These are phyloP conservation scores for Drosophila ananassae DNA, from an alignment of 1,140 invertebrate genomes.

Conservation along the genomic window DNA sequence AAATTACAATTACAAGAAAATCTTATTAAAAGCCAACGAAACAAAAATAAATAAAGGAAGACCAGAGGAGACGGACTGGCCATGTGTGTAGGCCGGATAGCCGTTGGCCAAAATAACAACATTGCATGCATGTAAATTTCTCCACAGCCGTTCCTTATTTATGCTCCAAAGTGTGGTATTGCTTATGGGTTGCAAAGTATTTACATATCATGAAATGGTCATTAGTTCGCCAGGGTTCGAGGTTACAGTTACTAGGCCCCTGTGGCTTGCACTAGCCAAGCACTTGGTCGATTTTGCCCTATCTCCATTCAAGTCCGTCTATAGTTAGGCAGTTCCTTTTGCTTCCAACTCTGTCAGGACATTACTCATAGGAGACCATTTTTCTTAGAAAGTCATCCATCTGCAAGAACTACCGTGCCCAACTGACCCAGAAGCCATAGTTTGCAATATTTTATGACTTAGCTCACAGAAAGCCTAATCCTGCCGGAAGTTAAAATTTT, in stretches of 20 bases:
- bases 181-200: slow-evolving; percentile 72
- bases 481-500: slow-evolving; percentile 31
- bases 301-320: slow-evolving; percentile 20
- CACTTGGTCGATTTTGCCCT: slow-evolving; percentile 5
- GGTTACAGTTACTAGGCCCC: slow-evolving; percentile 50
- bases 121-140: slow-evolving; percentile 71
- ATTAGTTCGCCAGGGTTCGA: slow-evolving; percentile 60
- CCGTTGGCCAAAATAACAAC: slow-evolving; percentile 40
- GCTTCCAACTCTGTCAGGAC: slow-evolving; percentile 52
- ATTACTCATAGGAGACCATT: slow-evolving; percentile 66
- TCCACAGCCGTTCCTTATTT: slow-evolving; percentile 55
- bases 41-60: slow-evolving; percentile 63
- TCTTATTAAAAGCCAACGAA: slow-evolving; percentile 78
- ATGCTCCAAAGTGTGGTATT: slow-evolving; percentile 68
- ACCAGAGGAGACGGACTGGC: slow-evolving; percentile 10
- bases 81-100: slow-evolving; percentile 41
- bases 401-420: slow-evolving; percentile 70
- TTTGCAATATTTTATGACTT: slow-evolving; percentile 68
- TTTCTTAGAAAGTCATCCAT: slow-evolving; percentile 51
- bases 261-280: not conserved
- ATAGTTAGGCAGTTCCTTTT: slow-evolving; percentile 1
- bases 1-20: slow-evolving; percentile 84
- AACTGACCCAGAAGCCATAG: slow-evolving; percentile 77
- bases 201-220: slow-evolving; percentile 81
- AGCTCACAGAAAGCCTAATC: slow-evolving; percentile 27